Base-by-base conservation (phyloP, 2,888 invertebrate genomes). In the Lycophotia porphyrea region DNA sequence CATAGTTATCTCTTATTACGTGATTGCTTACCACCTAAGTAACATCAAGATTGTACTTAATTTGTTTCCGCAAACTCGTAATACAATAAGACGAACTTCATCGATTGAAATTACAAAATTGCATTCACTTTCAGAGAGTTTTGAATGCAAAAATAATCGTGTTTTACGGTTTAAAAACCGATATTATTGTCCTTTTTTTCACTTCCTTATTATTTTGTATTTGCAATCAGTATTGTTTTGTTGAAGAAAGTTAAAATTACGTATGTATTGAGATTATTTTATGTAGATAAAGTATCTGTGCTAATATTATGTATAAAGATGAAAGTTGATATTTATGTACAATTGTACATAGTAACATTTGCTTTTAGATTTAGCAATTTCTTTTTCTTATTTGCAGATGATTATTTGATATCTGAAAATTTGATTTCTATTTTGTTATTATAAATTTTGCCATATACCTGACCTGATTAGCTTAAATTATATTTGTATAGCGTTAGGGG, bases 141-240 rank as follows among this genome's bases (percentile, higher is more conserved):
- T 34, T 58, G 65, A 66, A 66, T 77, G 8, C 31, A 36, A 66
- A 71, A 71, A 76, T 77, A 52, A 82, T 78, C 67, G 78, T 72
- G 60, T 78, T 70, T 71, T 49, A 60, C 71, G 58, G 49, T 72
- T 72, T 58, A 60, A 67, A 69, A 63, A 64, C 39, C 71, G 66
- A 76, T 52, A 67, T 76, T 73, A 71, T 81, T 76, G n/a, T 52
- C 4, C 21, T 27, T 47, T 24, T 80, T 55, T 65, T 66, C 68
- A 66, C 71, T 84, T 82, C 84, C 76, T 84, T 76, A 81, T 71
- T 80, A 65, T 83, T 65, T 80, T 47, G 42, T 5, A 15, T 63
- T 74, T 66, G 61, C 47, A 71, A 64, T 71, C 47, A 74, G 58
- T 64, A 60, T 81, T 78, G 55, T 66, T 58, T 61, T 47, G 39